Evolutionary conservation across 2,113 vertebrate genomes (phyloP), one percentile per base, ranked within the genome.

Genomic region (Ploceus nigricollis): DNA sequence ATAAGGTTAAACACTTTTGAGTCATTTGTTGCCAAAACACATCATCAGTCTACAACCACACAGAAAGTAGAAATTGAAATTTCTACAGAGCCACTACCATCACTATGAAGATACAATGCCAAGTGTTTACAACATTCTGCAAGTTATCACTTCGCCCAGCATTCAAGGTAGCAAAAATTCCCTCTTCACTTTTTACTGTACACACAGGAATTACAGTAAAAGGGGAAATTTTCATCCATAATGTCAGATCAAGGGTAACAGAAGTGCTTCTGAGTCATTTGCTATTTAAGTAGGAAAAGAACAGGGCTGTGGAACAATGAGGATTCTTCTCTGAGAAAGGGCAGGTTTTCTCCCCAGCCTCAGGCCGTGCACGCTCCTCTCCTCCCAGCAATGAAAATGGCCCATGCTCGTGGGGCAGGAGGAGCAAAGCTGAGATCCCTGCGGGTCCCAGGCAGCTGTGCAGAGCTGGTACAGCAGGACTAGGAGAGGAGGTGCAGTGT

Each of bases 21-120:
- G 30, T 73, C 31, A 66, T 70, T 82, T 47, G 47, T 81, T 88
- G 90, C 47, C 85, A 89, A 82, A 93, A 92, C 70, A 70, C 40
- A 84, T 51, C 58, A 65, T 45, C 68, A 82, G 64, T 44, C 92
- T 95, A 90, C 75, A 96, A 78, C 72, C 87, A 93, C 69, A 84
- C 33, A 88, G 54, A 87, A 77, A 86, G 96, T 86, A 93, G 90
- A 97, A 96, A 94, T 33, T 11, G 51, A 44, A 22, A 94, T 93
- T 96, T 86, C 82, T 88, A 87, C 90, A 61, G 82, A 81, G 90
- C 50, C 58, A 44, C 84, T 93, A 88, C 58, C 75, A 65, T 69
- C 21, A 1, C 91, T 87, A 96, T 63, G 68, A 82, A 88, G 75
- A 77, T 86, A 90, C 58, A 75, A 86, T 22, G 65, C 64, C 90